Evolutionary conservation across 1,140 invertebrate genomes (phyloP), one percentile per base, ranked within the genome.

Genomic region (Penaeus vannamei): DNA sequence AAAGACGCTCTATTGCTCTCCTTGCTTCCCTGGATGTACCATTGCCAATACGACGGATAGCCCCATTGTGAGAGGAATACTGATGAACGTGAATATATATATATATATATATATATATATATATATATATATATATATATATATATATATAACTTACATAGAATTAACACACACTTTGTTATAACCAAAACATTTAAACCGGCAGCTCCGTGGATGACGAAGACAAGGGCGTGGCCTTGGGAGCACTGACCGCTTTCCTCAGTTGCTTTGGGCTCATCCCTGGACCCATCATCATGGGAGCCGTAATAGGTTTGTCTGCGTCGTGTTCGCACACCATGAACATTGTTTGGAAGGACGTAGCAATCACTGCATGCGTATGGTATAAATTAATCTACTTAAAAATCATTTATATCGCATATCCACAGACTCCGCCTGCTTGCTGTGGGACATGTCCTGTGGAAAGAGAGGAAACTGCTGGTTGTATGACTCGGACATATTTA

Each of bases 21-120:
- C 96, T 22, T 96, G 96, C 92, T 95, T 95, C 90, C 96, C 96
- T 46, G 96, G 96, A 22, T 96, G 96, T 92, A 66, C 77, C 29
- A 26, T 62, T n/a, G 22, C 62, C 22, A 42, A 42, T 8, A 60
- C 29, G 19, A 12, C 36, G 22, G 83, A 53, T 60, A 62, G 87
- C 26, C 26, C 42, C 36, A 90, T 53, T 53, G 89, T 90, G 42
- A 32, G 72, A 42, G 36, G 36, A 42, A 42, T 2, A 42, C 8
- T 42, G 4, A 42, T 42, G 36, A 42, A 5, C 8, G 8, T 4
- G 8, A 42, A 42, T 4, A 42, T 42, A 42, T 42, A 42, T 42
- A 42, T 4, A n/a, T n/a, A n/a, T n/a, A n/a, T n/a, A n/a, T n/a
- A n/a, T n/a, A n/a, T n/a, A n/a, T n/a, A n/a, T n/a, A n/a, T n/a